phyloP scores from a whole-genome alignment of 2,797 vertebrate genomes.

The Pseudomugil gertrudae region DNA sequence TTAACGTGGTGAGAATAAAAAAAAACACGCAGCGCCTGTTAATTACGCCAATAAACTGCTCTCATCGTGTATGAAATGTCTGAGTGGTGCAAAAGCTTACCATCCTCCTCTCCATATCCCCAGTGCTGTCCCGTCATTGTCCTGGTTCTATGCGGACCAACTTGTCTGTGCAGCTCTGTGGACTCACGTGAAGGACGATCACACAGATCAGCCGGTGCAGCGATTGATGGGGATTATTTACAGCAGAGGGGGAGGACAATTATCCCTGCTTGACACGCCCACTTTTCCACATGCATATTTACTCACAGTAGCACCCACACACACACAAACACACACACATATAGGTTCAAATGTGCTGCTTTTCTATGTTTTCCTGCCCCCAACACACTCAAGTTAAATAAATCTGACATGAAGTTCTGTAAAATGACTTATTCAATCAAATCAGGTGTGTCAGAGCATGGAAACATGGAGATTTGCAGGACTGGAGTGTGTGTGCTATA shows the following conservation, averaged over 20 bases:
- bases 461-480: too few species aligned
- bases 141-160: neutral
- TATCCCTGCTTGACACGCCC: slow-evolving; percentile 66
- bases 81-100: slow-evolving; percentile 79
- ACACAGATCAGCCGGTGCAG: slow-evolving; percentile 18
- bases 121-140: slow-evolving; percentile 90
- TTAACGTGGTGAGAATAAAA: slow-evolving; percentile 29
- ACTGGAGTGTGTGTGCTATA: too few species aligned
- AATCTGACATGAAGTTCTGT: too few species aligned
- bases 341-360: too few species aligned
- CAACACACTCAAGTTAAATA: too few species aligned
- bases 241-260: slow-evolving; percentile 51
- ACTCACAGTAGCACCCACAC: neutral
- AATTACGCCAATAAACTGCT: neutral
- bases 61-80: neutral
- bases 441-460: too few species aligned
- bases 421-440: too few species aligned
- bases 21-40: slow-evolving; percentile 15
- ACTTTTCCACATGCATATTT: slow-evolving; percentile 8
- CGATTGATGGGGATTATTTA: slow-evolving; percentile 52
- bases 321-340: neutral
- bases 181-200: slow-evolving; percentile 25
- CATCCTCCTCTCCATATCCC: slow-evolving; percentile 94
- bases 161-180: neutral
- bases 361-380: too few species aligned